These are phyloP conservation scores for Drosophila parvula DNA, from an alignment of 1,140 invertebrate species.

Conservation along the genomic window DNA sequence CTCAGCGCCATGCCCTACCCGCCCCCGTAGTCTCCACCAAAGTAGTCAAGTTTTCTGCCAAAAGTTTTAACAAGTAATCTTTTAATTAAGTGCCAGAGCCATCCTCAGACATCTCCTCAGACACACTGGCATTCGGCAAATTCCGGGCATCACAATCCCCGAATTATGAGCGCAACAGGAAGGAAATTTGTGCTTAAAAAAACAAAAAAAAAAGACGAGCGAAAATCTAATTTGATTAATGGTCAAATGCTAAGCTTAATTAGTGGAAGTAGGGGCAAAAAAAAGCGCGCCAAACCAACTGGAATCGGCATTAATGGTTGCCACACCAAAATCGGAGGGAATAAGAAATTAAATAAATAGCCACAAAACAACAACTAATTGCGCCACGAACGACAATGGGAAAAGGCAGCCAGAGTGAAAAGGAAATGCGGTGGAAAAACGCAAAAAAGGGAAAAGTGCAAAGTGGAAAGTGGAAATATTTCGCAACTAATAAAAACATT, in stretches of 20 bases:
- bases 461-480: slow-evolving; percentile 57
- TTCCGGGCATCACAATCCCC: slow-evolving; percentile 9
- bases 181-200: background rate
- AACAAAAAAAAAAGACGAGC: slow-evolving; percentile 8
- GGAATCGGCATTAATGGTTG: slow-evolving; percentile 50
- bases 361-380: slow-evolving; percentile 65
- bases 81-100: slow-evolving; percentile 75
- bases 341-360: slow-evolving; percentile 51
- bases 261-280: slow-evolving; percentile 50
- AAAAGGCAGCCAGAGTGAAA: slow-evolving; percentile 56
- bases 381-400: slow-evolving; percentile 51
- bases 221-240: slow-evolving; percentile 79
- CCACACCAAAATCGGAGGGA: slow-evolving; percentile 13
- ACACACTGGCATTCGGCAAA: slow-evolving; percentile 25
- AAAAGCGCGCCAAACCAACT: slow-evolving; percentile 30
- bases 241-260: slow-evolving; percentile 77
- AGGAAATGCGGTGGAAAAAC: slow-evolving; percentile 24
- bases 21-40: background rate
- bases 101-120: slow-evolving; percentile 34
- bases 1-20: slow-evolving; percentile 11
- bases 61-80: slow-evolving; percentile 80
- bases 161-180: slow-evolving; percentile 59
- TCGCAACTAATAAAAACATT: slow-evolving; percentile 76
- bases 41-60: slow-evolving; percentile 63
- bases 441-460: background rate